Evolutionary conservation across 1,140 invertebrate species (phyloP), one percentile per base, ranked within the genome.

Genomic region (Papilio polyxenes): DNA sequence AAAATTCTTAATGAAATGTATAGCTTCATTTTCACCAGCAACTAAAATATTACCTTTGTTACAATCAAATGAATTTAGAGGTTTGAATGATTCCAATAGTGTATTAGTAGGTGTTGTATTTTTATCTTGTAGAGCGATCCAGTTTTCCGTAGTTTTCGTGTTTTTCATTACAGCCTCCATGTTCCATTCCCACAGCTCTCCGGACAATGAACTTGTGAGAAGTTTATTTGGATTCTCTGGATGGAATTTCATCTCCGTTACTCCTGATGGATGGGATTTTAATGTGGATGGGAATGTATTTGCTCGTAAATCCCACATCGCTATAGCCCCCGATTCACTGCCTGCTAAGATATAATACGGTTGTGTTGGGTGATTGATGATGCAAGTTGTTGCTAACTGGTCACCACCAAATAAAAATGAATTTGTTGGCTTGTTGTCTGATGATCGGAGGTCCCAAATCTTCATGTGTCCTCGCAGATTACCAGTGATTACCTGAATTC

Each of bases 171-270:
- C 92, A 0, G 91, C 91, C 40, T 95, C 92, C 87, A 93, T 93
- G 80, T 97, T 96, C 98, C 98, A 98, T 88, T 98, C 97, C 97
- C 97, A 98, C 6, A 98, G 90, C 91, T 98, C 97, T 4, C 98
- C 98, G 83, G 96, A 96, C 65, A 96, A 93, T 0, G 98, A 97
- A 88, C 97, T 97, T 2, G 97, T 97, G 84, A 98, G 97, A 1
- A 98, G 87, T 94, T 98, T 97, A 77, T 98, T 96, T 1, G 98
- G 97, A 87, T 97, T 95, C 75, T 96, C 96, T 10, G 96, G 97
- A 92, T 98, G 98, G 87, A 98, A 98, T 62, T 96, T 95, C 82
- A 98, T 96, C 94, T 98, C 98, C 72, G 95, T 96, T 13, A 98
- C 96, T 53, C 97, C 93, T 80, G 96, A 96, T 0, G 95, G 94